A percentile compares a stretch with the other conserved stretches of the same genome.
Conservation (phyloP, 2,113 vertebrate species). For the Cryptotis parvus region DNA sequence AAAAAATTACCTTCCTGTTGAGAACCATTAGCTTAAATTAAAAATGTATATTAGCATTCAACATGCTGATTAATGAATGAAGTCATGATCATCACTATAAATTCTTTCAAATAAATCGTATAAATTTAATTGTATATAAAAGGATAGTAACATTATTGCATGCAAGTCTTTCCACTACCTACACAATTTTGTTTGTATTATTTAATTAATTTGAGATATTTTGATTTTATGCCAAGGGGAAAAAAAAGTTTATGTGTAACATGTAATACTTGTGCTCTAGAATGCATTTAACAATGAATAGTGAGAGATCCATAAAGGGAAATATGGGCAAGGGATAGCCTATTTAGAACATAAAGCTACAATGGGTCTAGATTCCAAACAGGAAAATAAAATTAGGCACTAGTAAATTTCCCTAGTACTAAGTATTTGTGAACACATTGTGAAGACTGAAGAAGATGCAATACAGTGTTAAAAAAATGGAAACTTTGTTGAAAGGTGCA, state of each 20-base stretch:
- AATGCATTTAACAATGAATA: not conserved
- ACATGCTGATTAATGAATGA: no score
- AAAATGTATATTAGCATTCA: no score
- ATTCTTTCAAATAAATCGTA: no score
- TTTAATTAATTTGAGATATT: slow-evolving; percentile 11
- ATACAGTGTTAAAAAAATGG: not conserved
- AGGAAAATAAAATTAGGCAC: not conserved
- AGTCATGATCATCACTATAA: no score
- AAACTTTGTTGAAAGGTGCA: not conserved
- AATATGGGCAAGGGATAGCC: not conserved
- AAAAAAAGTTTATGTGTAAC: not conserved
- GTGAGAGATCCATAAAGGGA: not conserved
- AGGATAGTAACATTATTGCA: not conserved
- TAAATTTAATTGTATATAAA: no score
- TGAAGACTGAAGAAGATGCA: not conserved
- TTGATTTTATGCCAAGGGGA: not conserved
- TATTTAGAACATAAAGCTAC: not conserved
- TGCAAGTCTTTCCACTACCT: not conserved
- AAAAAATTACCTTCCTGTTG: not conserved
- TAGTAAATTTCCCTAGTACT: not conserved
- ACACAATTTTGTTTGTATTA: not conserved
- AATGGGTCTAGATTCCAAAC: not conserved
- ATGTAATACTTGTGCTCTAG: not conserved
- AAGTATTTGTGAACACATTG: not conserved
- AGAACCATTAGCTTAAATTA: not conserved